A percentile compares a stretch with the other conserved stretches of the same genome.
phyloP scores from a whole-genome alignment of 1,140 invertebrate species.

The Drosophila pectinifera region DNA sequence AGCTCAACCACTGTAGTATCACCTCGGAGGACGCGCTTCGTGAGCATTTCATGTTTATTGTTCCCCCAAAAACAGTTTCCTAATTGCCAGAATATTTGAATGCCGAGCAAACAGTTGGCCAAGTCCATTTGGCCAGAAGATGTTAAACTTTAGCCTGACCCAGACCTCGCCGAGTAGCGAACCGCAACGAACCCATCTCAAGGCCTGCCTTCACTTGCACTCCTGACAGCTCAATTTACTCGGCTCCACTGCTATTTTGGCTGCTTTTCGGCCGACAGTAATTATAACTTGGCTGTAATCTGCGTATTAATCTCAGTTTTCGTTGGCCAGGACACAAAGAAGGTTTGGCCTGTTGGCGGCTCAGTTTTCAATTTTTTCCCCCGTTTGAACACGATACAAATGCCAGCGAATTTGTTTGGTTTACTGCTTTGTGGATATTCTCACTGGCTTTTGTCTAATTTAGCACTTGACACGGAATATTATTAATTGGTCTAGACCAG shows the following conservation, averaged over 20 bases:
- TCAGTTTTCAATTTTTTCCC: constrained; percentile 47
- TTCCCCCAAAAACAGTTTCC: constrained; percentile 32
- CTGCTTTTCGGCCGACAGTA: constrained; percentile 18
- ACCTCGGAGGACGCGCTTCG: background rate
- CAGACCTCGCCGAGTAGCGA: constrained; percentile 23
- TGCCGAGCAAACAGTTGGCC: constrained; percentile 43
- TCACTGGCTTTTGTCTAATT: constrained; percentile 60
- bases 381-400: constrained; percentile 55
- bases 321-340: constrained; percentile 25
- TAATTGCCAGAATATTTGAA: constrained; percentile 59
- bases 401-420: constrained; percentile 53
- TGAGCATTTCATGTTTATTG: constrained; percentile 41
- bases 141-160: constrained; percentile 15
- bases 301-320: constrained; percentile 74
- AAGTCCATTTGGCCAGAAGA: constrained; percentile 41
- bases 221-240: constrained; percentile 73
- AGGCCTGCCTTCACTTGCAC: constrained; percentile 47
- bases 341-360: constrained; percentile 14
- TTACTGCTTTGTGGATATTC: constrained; percentile 51
- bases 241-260: constrained; percentile 8
- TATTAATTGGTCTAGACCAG: constrained; percentile 77
- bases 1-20: constrained; percentile 16
- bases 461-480: constrained; percentile 76
- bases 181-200: constrained; percentile 46
- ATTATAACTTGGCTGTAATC: constrained; percentile 66